phyloP scores from a whole-genome alignment of 2,888 invertebrate species.

The Nomada fucata region DNA sequence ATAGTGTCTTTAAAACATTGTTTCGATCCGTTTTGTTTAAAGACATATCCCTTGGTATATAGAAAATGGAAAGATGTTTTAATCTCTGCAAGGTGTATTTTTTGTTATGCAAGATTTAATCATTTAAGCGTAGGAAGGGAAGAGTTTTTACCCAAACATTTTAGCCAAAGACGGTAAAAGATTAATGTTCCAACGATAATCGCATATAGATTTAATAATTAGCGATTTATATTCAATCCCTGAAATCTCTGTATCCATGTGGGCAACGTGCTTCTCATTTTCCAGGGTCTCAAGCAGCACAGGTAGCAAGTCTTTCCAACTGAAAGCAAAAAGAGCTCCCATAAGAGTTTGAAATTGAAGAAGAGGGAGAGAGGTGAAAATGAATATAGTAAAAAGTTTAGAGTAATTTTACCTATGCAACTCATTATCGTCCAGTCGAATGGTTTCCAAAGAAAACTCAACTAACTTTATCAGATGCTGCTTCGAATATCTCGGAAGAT shows the following conservation, averaged over 20 bases:
- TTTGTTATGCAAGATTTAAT: neutral
- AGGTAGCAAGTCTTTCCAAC: slow-evolving; percentile 90
- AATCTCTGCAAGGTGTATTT: neutral
- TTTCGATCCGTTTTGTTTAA: slow-evolving; percentile 87
- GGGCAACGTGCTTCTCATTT: slow-evolving; percentile 85
- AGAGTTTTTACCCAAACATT: slow-evolving; percentile 87
- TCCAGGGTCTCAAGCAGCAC: slow-evolving; percentile 86
- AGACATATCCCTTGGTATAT: slow-evolving; percentile 76
- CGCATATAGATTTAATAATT: slow-evolving; percentile 87
- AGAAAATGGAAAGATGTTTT: neutral
- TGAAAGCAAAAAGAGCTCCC: slow-evolving; percentile 72
- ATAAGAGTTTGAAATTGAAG: neutral
- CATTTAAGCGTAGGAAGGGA: neutral
- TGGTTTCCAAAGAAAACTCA: slow-evolving; percentile 86
- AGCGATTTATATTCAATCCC: slow-evolving; percentile 87
- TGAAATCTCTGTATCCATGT: slow-evolving; percentile 86
- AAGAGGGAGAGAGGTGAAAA: neutral
- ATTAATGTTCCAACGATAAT: slow-evolving; percentile 86
- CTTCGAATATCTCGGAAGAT: slow-evolving; percentile 85
- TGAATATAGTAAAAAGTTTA: neutral
- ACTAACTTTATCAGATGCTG: slow-evolving; percentile 86
- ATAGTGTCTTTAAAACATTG: slow-evolving; percentile 87
- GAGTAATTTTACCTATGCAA: slow-evolving; percentile 81
- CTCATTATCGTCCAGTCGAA: slow-evolving; percentile 85
- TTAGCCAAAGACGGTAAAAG: slow-evolving; percentile 87